Evolutionary conservation across 92 coral and sea anemone genomes (phyloP), one percentile per base, ranked within the genome.

Genomic region (Diadumene lineata): DNA sequence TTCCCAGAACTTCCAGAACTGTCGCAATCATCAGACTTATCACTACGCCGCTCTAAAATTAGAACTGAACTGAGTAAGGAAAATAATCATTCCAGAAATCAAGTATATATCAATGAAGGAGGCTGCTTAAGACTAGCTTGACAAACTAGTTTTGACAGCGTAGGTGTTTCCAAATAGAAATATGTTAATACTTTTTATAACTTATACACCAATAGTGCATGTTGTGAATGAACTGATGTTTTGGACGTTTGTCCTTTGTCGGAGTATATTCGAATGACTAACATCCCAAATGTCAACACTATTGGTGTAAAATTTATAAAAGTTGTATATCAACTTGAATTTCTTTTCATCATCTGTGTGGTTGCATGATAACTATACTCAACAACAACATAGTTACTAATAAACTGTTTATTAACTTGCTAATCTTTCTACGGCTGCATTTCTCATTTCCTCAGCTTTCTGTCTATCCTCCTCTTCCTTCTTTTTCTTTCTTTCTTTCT

Each of bases 361-460:
- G n/a, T n/a, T n/a, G n/a, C n/a, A n/a, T n/a, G n/a, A n/a, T n/a
- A n/a, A n/a, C n/a, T 33, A 6, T 11, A 63, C 69, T 63, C 21
- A 9, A 63, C n/a, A 17, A 21, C 22, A 1, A 22, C 34, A 23
- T n/a, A 2, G 2, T 33, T 60, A 55, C 16, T 11, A 9, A 55
- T 6, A 9, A 55, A 55, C 43, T 6, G 44, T 62, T 11, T 77
- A 77, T 77, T 66, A 43, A 83, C 88, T 83, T 77, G 88, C 73
- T 76, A 85, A 72, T 85, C 89, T 70, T 73, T 79, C 77, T 33
- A 85, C 69, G 21, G 81, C 86, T 64, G 86, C 80, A 66, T 70
- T 69, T 68, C 78, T 34, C 85, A 75, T 83, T 66, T 86, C 86
- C 33, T 74, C 79, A 26, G 81, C 86, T 56, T 81, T 86, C 72